These are phyloP conservation scores for Apodemia hepburni DNA, from an alignment of 2,888 invertebrate species.

Conservation along the genomic window DNA sequence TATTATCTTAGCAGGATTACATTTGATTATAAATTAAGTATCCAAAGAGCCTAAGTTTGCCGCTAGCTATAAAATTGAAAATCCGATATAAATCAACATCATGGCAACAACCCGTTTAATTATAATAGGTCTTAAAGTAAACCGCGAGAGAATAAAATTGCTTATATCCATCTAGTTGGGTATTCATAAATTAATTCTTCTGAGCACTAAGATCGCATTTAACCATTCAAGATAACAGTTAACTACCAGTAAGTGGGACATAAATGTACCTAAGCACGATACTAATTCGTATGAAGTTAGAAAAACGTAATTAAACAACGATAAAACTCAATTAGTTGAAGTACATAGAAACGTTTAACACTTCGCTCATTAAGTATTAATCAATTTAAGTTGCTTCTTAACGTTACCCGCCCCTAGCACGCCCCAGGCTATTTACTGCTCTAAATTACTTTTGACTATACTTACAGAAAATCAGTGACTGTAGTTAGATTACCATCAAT, in stretches of 20 bases:
- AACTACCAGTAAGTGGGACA: conserved; percentile 3
- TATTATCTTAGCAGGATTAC: not conserved
- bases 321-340: conserved; percentile 34
- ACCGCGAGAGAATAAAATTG: not conserved
- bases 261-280: not conserved
- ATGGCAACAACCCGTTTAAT: not conserved
- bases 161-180: not conserved
- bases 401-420: conserved; percentile 35
- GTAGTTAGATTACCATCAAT: conserved; percentile 28
- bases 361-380: conserved; percentile 63
- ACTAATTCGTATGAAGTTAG: conserved; percentile 13
- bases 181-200: conserved; percentile 5
- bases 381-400: conserved; percentile 45
- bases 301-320: conserved; percentile 38
- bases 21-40: not conserved
- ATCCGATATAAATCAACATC: not conserved
- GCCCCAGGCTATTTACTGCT: conserved; percentile 41
- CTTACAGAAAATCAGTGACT: conserved; percentile 27
- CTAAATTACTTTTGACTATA: conserved; percentile 37
- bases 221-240: conserved; percentile 6
- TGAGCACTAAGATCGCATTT: not conserved
- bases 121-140: not conserved
- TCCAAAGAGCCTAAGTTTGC: not conserved
- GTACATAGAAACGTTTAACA: conserved; percentile 46
- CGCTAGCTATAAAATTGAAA: not conserved